Conservation (phyloP, 2,113 vertebrate genomes). For the Seriola dumerili region DNA sequence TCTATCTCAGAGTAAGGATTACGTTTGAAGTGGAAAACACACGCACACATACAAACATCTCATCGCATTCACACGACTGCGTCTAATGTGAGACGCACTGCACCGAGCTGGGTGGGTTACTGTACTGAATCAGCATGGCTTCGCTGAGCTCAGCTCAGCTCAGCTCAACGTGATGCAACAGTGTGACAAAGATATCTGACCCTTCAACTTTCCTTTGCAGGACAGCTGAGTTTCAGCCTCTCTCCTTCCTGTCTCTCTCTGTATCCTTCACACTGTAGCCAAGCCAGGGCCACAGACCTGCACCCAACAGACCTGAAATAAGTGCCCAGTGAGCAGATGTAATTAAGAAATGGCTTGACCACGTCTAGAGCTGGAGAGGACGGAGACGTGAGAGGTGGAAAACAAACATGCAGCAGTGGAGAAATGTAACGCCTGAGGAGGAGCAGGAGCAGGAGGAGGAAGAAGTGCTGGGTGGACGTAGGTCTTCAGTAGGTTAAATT, state of each 20-base stretch:
- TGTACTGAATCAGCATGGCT: conserved; percentile 17
- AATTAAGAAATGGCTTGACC: conserved; percentile 70
- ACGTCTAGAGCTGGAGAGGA: conserved; percentile 50
- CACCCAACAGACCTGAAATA: conserved; percentile 65
- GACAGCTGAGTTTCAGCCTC: conserved; percentile 57
- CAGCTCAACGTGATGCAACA: conserved; percentile 33
- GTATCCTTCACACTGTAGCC: conserved; percentile 50
- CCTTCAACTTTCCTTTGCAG: conserved; percentile 73
- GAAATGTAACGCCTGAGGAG: conserved; percentile 72
- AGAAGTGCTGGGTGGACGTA: conserved; percentile 75
- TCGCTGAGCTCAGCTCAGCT: conserved; percentile 25
- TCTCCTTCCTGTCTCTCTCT: conserved; percentile 2
- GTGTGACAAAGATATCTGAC: conserved; percentile 53
- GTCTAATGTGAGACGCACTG: conserved; percentile 17
- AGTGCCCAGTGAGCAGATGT: conserved; percentile 67
- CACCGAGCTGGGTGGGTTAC: conserved; percentile 1
- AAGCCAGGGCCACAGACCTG: conserved; percentile 57
- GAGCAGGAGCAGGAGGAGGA: conserved; percentile 54
- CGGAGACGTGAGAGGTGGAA: conserved; percentile 34
- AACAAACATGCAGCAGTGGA: conserved; percentile 57
- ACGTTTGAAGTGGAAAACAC: conserved; percentile 55
- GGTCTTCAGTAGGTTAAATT: conserved; percentile 76
- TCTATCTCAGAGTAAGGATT: conserved; percentile 62
- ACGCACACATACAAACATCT: conserved; percentile 22
- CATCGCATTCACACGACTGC: conserved; percentile 18